Percentiles rank a stretch among this genome's conserved stretches.
These are phyloP conservation scores for Hipparchia semele DNA, from an alignment of 2,888 invertebrate genomes.

Conservation along the genomic window DNA sequence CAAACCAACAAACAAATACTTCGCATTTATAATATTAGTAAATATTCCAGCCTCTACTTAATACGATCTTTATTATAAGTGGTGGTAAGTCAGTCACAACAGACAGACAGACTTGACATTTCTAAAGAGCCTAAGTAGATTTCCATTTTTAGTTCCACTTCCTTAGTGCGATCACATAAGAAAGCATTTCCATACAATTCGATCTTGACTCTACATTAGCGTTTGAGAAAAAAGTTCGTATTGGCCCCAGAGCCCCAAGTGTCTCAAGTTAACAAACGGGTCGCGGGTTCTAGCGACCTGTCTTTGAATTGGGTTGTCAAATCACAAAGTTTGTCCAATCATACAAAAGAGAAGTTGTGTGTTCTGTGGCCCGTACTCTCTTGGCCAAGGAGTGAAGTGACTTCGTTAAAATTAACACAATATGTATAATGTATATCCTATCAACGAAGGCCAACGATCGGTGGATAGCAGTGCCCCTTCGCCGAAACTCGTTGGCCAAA, in stretches of 20 bases:
- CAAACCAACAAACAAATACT: too few species aligned
- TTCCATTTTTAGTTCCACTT: neutral
- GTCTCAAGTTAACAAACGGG: neutral
- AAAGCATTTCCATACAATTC: slow-evolving; percentile 1
- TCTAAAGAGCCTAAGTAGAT: too few species aligned
- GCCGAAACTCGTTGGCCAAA: neutral
- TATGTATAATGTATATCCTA: neutral
- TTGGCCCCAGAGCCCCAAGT: neutral
- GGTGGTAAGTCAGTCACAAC: too few species aligned
- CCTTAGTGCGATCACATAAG: neutral
- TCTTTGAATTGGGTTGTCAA: neutral
- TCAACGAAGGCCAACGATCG: neutral
- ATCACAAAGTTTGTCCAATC: neutral
- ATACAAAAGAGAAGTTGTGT: neutral
- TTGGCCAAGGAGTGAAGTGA: neutral
- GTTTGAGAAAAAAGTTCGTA: neutral
- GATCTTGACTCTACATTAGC: neutral
- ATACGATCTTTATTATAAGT: too few species aligned
- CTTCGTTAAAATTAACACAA: neutral
- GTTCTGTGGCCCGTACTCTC: neutral
- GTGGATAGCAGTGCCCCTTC: neutral
- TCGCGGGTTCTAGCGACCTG: neutral
- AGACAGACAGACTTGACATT: too few species aligned
- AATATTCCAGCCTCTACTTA: too few species aligned
- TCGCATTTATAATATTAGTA: too few species aligned